A percentile compares a stretch with the other conserved stretches of the same genome.
Evolutionary conservation across 2,797 vertebrate genomes (phyloP).

Genomic region (Pampus argenteus): DNA sequence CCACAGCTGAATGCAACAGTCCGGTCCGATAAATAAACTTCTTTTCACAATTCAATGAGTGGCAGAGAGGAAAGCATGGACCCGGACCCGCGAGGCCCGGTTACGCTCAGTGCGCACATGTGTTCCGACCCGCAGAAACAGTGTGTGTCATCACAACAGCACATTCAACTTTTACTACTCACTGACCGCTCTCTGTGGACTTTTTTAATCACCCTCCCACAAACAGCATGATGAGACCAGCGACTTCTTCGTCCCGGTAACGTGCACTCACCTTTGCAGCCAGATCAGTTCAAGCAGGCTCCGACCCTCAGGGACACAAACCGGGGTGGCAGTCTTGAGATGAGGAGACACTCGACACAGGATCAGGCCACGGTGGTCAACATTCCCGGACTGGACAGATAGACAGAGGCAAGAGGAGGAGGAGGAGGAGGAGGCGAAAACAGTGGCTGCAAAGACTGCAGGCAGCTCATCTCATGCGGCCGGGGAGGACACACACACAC

Average conservation of each 20-base stretch:
- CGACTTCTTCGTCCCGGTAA: slow-evolving; percentile 12
- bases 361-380: slow-evolving; percentile 72
- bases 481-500: slow-evolving; percentile 47
- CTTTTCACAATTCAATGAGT: slow-evolving; percentile 52
- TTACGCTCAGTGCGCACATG: slow-evolving; percentile 51
- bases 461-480: slow-evolving; percentile 76
- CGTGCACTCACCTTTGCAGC: slow-evolving; percentile 68
- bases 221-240: slow-evolving; percentile 1
- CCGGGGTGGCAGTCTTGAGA: slow-evolving; percentile 29
- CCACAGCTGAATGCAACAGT: background rate
- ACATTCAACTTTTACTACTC: slow-evolving; percentile 57
- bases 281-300: slow-evolving; percentile 23
- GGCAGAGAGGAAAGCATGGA: slow-evolving; percentile 12
- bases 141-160: slow-evolving; percentile 46
- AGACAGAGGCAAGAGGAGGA: slow-evolving; percentile 31
- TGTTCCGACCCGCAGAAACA: slow-evolving; percentile 47
- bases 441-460: slow-evolving; percentile 67
- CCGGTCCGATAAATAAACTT: slow-evolving; percentile 35
- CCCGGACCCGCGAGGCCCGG: slow-evolving; percentile 14
- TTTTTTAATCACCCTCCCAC: background rate
- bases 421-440: slow-evolving; percentile 57
- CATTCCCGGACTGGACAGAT: slow-evolving; percentile 70
- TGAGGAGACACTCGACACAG: slow-evolving; percentile 44
- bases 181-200: slow-evolving; percentile 22
- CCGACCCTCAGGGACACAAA: slow-evolving; percentile 25